Evolutionary conservation across 2,113 vertebrate species (phyloP), one percentile per base, ranked within the genome.

Genomic region (Rhizomys pruinosus): DNA sequence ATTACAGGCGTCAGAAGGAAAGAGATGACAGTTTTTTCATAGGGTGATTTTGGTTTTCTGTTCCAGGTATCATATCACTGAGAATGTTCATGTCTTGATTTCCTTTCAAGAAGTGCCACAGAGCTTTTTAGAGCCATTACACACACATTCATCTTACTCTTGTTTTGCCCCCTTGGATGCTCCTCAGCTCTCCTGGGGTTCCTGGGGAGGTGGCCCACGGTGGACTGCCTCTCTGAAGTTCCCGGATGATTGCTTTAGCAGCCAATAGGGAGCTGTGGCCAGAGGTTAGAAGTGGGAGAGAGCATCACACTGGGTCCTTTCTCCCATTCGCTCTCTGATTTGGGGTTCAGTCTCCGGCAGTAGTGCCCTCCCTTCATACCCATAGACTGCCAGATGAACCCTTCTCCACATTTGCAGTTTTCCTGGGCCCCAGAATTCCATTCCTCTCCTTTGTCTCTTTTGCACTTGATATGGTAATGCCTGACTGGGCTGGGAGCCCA

Each of bases 11-110:
- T 89, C 37, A 84, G 79, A 72, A 11, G 15, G 66, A 76, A 89
- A 91, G 29, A 17, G 78, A 81, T 80, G n/a, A 55, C 23, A 34
- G 68, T 57, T 84, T 29, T 37, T 73, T 57, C 47, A 85, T 47
- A 85, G 55, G 19, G 72, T 79, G 74, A 55, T 55, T 89, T 73
- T 27, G 81, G 37, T 76, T 92, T 81, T 80, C 87, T 82, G 23
- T 72, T 92, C 87, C 59, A 71, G 74, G 19, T 34, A 34, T 52
- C 92, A 15, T 37, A 73, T 76, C 73, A 87, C 2, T 72, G 82
- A 84, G 44, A 63, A 85, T 39, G n/a, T 88, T 80, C 27, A 71
- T 9, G 59, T 90, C 44, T 74, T 63, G 27, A 66, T 87, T 84
- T 39, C 64, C 72, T 57, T 42, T 59, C 42, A 76, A 79, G 71